These are phyloP conservation scores for Cylloceria caligata DNA, from an alignment of 2,888 invertebrate species.

Conservation along the genomic window DNA sequence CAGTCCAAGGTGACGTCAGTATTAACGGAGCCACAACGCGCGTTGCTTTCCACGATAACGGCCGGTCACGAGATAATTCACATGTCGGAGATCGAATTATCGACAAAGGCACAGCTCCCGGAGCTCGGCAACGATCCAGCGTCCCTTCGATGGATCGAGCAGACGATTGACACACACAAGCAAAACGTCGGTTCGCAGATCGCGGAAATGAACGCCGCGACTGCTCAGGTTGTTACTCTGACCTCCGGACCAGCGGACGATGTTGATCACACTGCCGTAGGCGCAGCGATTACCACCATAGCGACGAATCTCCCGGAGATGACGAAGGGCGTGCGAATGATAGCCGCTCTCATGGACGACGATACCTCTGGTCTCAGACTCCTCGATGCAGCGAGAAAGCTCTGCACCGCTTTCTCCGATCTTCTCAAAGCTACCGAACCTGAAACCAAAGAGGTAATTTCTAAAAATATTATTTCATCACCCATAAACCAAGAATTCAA, in stretches of 20 bases:
- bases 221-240: slow-evolving; percentile 97
- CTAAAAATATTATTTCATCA: neutral
- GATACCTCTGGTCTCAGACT: slow-evolving; percentile 93
- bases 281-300: slow-evolving; percentile 98
- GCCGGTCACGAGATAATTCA: slow-evolving; percentile 95
- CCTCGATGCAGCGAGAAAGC: slow-evolving; percentile 95
- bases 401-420: slow-evolving; percentile 97
- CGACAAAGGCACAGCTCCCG: slow-evolving; percentile 88
- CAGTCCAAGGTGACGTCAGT: slow-evolving; percentile 94
- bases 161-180: slow-evolving; percentile 96
- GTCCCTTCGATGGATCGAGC: slow-evolving; percentile 97
- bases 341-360: slow-evolving; percentile 97
- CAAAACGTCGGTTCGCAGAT: slow-evolving; percentile 98
- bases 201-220: slow-evolving; percentile 99
- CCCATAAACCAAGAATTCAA: too few species aligned
- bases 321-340: slow-evolving; percentile 96
- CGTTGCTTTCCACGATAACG: slow-evolving; percentile 95
- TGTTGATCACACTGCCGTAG: slow-evolving; percentile 97
- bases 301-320: slow-evolving; percentile 98
- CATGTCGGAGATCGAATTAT: slow-evolving; percentile 92
- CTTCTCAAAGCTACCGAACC: slow-evolving; percentile 98
- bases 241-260: slow-evolving; percentile 94
- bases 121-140: slow-evolving; percentile 93
- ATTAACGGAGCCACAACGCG: slow-evolving; percentile 96
- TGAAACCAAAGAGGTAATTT: slow-evolving; percentile 91